Percentiles rank a stretch among this genome's conserved stretches.
Evolutionary conservation across 2,888 invertebrate genomes (phyloP).

Genomic region (Caenorhabditis sulstoni): DNA sequence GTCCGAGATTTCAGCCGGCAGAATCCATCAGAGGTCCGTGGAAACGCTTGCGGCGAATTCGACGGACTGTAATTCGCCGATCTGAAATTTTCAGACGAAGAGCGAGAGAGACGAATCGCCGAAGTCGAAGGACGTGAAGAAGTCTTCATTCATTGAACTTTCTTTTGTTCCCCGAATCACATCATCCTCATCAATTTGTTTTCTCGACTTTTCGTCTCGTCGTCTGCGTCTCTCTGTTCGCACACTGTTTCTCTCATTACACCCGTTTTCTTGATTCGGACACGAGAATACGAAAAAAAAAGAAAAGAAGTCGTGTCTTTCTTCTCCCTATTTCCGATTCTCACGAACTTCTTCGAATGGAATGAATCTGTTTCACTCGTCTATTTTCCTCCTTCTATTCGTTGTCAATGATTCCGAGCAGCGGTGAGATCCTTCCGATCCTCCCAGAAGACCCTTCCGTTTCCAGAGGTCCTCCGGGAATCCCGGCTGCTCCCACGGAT

Average conservation of each 20-base stretch:
- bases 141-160: background rate
- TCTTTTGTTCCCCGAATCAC: conserved; percentile 18
- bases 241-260: conserved; percentile 21
- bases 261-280: conserved; percentile 21
- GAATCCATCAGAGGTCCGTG: too few species aligned
- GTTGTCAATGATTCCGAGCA: conserved; percentile 16
- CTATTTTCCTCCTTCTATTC: background rate
- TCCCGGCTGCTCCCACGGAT: conserved; percentile 12
- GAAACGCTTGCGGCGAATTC: too few species aligned
- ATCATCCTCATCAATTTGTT: conserved; percentile 13
- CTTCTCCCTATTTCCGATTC: background rate
- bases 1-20: background rate
- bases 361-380: background rate
- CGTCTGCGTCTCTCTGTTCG: conserved; percentile 22
- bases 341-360: background rate
- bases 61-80: too few species aligned
- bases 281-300: background rate
- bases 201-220: background rate
- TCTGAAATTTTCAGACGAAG: too few species aligned
- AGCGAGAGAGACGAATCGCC: too few species aligned
- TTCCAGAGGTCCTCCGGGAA: conserved; percentile 52
- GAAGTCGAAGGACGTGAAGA: too few species aligned
- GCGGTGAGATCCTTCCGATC: conserved; percentile 22
- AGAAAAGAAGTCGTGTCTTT: background rate
- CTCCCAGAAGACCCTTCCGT: background rate